These are phyloP conservation scores for Notospermus geniculatus DNA, from an alignment of 1,140 invertebrate genomes.

Conservation along the genomic window DNA sequence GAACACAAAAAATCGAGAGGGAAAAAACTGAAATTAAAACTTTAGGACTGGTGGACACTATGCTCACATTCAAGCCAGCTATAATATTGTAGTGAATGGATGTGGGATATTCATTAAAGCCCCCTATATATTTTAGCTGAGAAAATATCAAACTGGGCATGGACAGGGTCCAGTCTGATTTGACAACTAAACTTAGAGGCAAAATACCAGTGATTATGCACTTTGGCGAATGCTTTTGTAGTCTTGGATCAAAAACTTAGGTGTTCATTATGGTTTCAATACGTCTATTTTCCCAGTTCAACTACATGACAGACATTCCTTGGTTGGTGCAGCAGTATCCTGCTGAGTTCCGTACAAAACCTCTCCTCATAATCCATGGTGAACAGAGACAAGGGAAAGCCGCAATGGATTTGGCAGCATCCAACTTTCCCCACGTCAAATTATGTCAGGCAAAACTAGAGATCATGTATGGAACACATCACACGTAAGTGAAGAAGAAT, in stretches of 20 bases:
- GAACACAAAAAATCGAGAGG: no score
- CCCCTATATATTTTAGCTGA: no score
- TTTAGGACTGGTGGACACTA: no score
- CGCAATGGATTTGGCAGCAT: constrained; percentile 38
- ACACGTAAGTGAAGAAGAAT: constrained; percentile 69
- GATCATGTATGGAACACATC: constrained; percentile 81
- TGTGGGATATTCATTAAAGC: no score
- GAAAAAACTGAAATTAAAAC: no score
- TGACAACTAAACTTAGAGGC: no score
- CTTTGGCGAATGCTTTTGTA: not conserved
- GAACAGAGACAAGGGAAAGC: constrained; percentile 62
- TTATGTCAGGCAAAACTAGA: constrained; percentile 54
- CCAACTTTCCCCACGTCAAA: constrained; percentile 40
- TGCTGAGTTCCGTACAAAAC: constrained; percentile 58
- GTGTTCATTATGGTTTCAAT: not conserved
- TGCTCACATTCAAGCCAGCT: no score
- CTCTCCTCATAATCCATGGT: constrained; percentile 77
- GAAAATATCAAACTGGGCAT: no score
- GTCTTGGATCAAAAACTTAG: not conserved
- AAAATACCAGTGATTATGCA: no score
- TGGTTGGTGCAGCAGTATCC: constrained; percentile 80
- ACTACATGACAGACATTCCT: constrained; percentile 86
- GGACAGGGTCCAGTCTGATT: no score
- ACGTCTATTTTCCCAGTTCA: constrained; percentile 66
- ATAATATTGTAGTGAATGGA: no score